Conservation (phyloP, 2,113 vertebrate species). For the Dasyurus viverrinus region DNA sequence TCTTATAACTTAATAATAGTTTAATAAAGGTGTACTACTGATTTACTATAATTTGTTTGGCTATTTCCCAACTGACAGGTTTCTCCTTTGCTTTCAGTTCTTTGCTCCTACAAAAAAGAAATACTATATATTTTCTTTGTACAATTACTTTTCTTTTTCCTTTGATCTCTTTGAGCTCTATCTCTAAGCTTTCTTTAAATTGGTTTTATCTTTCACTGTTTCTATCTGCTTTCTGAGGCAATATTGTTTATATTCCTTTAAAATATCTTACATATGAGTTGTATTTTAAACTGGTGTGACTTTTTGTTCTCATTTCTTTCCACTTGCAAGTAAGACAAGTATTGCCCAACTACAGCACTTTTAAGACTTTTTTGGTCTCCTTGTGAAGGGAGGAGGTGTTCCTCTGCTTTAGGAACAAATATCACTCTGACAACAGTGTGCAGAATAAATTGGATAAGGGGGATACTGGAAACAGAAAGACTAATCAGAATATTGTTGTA, state of each 20-base stretch:
- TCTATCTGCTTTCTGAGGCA: neutral
- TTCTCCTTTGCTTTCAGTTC: neutral
- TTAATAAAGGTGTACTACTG: neutral
- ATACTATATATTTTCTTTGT: neutral
- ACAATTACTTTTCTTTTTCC: neutral
- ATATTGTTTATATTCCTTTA: neutral
- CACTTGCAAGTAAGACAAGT: neutral
- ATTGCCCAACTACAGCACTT: neutral
- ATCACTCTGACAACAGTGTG: neutral
- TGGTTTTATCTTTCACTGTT: neutral
- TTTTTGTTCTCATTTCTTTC: neutral
- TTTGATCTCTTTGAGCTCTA: neutral
- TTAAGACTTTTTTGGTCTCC: neutral
- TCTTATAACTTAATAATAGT: neutral
- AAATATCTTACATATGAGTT: neutral
- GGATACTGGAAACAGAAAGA: neutral
- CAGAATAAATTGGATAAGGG: neutral
- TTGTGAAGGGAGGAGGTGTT: neutral
- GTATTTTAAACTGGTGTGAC: neutral
- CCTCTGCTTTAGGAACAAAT: neutral
- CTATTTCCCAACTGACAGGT: neutral
- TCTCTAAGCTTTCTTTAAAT: neutral
- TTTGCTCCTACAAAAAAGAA: neutral
- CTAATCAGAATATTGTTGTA: neutral
- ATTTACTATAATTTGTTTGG: neutral